phyloP scores from a whole-genome alignment of 2,888 invertebrate genomes.

The Thera britannica region DNA sequence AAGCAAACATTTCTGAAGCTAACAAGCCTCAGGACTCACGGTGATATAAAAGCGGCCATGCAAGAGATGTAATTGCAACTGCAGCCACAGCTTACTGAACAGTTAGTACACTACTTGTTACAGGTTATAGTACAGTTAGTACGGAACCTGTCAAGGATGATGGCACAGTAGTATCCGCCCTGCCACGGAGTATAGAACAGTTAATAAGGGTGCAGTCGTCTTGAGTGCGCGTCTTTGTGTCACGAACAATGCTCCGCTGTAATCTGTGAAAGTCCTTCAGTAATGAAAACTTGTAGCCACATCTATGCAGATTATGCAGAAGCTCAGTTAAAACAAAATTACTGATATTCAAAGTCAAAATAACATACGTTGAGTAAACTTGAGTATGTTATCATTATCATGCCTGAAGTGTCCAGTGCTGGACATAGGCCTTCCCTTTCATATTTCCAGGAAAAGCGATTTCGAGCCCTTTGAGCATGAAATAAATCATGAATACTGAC shows the following conservation, averaged over 20 bases:
- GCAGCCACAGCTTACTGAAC: constrained; percentile 17
- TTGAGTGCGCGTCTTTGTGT: constrained; percentile 44
- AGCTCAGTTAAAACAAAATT: constrained; percentile 5
- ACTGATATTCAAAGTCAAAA: no score
- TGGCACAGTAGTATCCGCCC: constrained; percentile 1
- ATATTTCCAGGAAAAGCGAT: no score
- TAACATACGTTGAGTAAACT: no score
- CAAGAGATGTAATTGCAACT: constrained; percentile 42
- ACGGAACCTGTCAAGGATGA: constrained; percentile 3
- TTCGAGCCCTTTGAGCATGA: no score
- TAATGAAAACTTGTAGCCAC: constrained; percentile 41
- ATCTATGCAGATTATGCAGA: constrained; percentile 10
- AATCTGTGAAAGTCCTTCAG: constrained; percentile 45
- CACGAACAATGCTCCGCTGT: constrained; percentile 42
- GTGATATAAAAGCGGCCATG: constrained; percentile 41
- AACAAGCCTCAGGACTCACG: constrained; percentile 29
- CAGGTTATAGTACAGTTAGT: constrained; percentile 4
- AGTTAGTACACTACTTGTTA: constrained; percentile 16
- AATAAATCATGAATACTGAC: no score
- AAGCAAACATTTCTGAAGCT: constrained; percentile 27
- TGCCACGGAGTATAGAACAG: constrained; percentile 17
- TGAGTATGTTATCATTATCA: no score
- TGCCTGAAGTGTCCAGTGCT: no score
- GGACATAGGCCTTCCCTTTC: no score
- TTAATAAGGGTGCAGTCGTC: constrained; percentile 27